phyloP scores from a whole-genome alignment of 2,888 invertebrate species.

The Liodrosophila aerea region DNA sequence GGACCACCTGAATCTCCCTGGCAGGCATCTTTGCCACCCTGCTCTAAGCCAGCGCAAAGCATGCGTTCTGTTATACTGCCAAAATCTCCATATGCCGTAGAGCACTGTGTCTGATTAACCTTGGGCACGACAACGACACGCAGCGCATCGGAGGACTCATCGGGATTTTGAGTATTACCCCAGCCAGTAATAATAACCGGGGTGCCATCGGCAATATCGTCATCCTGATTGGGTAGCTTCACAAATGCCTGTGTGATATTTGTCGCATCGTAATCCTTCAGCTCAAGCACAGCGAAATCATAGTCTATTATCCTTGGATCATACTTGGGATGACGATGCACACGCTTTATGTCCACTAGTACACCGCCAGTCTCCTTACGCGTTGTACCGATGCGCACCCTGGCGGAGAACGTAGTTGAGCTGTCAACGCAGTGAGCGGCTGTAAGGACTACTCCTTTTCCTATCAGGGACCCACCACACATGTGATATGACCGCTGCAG shows the following conservation, averaged over 20 bases:
- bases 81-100: constrained; percentile 55
- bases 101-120: constrained; percentile 67
- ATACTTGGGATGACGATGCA: constrained; percentile 80
- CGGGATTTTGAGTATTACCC: constrained; percentile 71
- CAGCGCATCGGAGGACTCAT: constrained; percentile 52
- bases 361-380: constrained; percentile 78
- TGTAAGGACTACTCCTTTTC: constrained; percentile 79
- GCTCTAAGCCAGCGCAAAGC: constrained; percentile 76
- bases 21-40: constrained; percentile 79
- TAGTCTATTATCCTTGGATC: constrained; percentile 80
- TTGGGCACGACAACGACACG: constrained; percentile 73
- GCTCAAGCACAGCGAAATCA: constrained; percentile 82
- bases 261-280: constrained; percentile 57
- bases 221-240: constrained; percentile 60
- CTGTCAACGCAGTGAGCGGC: constrained; percentile 82
- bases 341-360: constrained; percentile 68
- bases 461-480: constrained; percentile 83
- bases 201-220: constrained; percentile 68
- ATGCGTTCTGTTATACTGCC: constrained; percentile 75
- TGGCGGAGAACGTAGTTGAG: constrained; percentile 20
- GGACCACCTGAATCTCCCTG: constrained; percentile 81
- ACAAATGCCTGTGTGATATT: constrained; percentile 59
- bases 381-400: constrained; percentile 81
- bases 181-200: constrained; percentile 77
- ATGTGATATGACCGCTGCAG: constrained; percentile 80